Evolutionary conservation across 1,140 invertebrate species (phyloP).

Genomic region (Goniozus legneri): DNA sequence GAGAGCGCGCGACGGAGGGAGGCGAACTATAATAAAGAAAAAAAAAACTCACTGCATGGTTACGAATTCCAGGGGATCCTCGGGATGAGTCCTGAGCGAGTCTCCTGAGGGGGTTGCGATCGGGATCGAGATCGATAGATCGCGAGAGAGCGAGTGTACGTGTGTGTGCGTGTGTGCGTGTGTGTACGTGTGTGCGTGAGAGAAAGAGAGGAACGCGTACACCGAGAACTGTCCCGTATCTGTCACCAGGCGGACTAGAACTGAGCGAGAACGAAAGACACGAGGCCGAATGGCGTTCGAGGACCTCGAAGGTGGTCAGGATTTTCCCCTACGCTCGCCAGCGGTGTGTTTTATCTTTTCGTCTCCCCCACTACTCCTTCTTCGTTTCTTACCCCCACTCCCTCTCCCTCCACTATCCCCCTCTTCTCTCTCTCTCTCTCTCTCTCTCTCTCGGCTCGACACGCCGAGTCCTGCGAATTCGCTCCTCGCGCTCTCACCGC

Average conservation of each 20-base stretch:
- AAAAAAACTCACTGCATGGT: too few relatives aligned
- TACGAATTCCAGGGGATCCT: too few relatives aligned
- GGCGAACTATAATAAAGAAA: too few relatives aligned
- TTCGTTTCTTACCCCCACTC: conserved; percentile 10
- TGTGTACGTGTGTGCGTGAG: too few relatives aligned
- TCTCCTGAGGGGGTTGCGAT: too few relatives aligned
- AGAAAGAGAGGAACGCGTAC: neutral
- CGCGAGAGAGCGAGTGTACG: neutral
- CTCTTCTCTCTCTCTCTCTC: conserved; percentile 10
- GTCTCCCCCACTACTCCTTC: conserved; percentile 12
- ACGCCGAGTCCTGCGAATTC: too few relatives aligned
- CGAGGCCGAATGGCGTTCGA: conserved; percentile 22
- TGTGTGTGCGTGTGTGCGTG: neutral
- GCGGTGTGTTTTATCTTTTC: neutral
- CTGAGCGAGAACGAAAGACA: conserved; percentile 28
- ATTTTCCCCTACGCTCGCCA: conserved; percentile 24
- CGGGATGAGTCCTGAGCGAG: too few relatives aligned
- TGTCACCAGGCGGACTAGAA: conserved; percentile 36
- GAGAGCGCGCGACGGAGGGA: too few relatives aligned
- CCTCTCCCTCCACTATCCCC: conserved; percentile 24
- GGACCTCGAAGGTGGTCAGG: conserved; percentile 38
- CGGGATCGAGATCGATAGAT: neutral
- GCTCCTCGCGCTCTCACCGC: too few relatives aligned
- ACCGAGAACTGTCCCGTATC: conserved; percentile 25
- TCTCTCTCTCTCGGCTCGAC: neutral